phyloP scores from a whole-genome alignment of 2,888 invertebrate species.

The Mayetiola destructor region DNA sequence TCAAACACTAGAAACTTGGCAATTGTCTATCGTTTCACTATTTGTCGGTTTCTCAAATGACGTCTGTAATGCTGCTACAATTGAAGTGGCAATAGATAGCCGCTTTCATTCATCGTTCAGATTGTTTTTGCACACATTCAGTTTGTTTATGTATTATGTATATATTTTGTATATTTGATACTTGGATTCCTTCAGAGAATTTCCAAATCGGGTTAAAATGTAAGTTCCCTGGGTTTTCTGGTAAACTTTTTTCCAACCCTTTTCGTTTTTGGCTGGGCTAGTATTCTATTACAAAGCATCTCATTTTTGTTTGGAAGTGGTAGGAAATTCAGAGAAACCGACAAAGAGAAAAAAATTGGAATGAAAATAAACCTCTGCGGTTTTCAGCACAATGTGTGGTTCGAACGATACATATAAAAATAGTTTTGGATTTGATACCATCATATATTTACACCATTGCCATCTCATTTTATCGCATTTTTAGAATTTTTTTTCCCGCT shows the following conservation, averaged over 20 bases:
- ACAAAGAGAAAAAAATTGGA: background rate
- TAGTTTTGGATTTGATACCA: background rate
- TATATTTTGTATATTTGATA: too few species aligned
- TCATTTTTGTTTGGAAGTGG: too few species aligned
- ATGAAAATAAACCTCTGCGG: conserved; percentile 10
- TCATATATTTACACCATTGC: too few species aligned
- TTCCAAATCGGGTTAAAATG: background rate
- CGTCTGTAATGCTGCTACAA: background rate
- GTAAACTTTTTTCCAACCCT: conserved; percentile 9
- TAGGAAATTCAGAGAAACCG: background rate
- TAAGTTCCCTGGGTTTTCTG: background rate
- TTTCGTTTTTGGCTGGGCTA: too few species aligned
- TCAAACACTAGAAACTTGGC: background rate
- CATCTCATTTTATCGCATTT: too few species aligned
- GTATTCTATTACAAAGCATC: too few species aligned
- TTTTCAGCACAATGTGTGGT: conserved; percentile 9
- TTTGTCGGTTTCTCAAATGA: too few species aligned
- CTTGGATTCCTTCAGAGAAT: too few species aligned
- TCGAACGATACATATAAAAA: background rate
- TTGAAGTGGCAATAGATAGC: background rate
- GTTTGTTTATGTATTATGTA: background rate
- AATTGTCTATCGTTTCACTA: background rate
- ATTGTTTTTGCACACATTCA: background rate
- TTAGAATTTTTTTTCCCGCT: too few species aligned
- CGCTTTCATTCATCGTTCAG: conserved; percentile 2